Base-by-base conservation (phyloP, 2,113 vertebrate genomes). In the Carassius gibelio region DNA sequence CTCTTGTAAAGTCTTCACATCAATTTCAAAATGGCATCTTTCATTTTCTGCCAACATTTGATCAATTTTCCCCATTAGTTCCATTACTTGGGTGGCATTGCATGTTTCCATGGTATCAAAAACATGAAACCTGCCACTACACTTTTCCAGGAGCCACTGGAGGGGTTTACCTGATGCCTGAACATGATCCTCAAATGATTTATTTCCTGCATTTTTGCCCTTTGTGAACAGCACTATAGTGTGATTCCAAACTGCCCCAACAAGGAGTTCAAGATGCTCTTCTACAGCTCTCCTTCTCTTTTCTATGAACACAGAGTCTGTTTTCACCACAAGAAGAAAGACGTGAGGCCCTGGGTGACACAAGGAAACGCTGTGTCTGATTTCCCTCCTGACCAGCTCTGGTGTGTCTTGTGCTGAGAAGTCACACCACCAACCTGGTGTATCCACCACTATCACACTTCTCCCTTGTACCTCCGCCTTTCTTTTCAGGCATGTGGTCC, bases 381-480 rank as follows among this genome's bases (percentile, higher is more conserved):
- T 88, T 90, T 94, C 93, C 66, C 88, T 78, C 57, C 90, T 93
- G 80, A 94, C 90, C 34, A 93, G 87, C 52, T 72, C 62, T 0
- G 89, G 82, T 0, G 91, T 92, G 59, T 93, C 92, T 48, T 66
- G 75, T 1, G 69, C 81, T 3, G 87, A 74, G 59, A 91, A 92
- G 85, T 94, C 93, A 38, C 93, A 94, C 92, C 91, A 91, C 93
- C 93, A 94, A 36, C 93, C 93, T 0, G 94, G 94, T 0, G 93
- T 86, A 89, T 95, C 93, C 81, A 94, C 93, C 84, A 95, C 93
- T 0, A 86, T 89, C 66, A 95, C 66, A 89, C 89, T 45, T 5
- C 72, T 57, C 0, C 92, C 86, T 0, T 81, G 81, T 82, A 88
- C 87, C 84, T 82, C 21, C 0, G 85, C 90, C 57, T 91, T 34